A percentile compares a stretch with the other conserved stretches of the same genome.
Conservation (phyloP, 1,140 invertebrate genomes). For the Phenacoccus solenopsis region DNA sequence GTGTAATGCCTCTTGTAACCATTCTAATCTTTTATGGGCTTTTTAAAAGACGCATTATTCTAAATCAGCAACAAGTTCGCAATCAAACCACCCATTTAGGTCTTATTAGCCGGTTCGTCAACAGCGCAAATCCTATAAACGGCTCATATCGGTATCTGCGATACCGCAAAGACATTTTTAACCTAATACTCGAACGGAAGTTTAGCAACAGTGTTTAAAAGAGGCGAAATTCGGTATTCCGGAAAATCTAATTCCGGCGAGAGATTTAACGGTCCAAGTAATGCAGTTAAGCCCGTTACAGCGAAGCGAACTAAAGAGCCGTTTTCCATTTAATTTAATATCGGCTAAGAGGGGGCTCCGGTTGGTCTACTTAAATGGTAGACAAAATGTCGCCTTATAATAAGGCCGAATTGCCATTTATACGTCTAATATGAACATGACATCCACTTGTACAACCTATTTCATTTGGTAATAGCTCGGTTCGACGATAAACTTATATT, state of each 20-base stretch:
- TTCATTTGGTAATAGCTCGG: background rate
- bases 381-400: conserved; percentile 12
- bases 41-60: no score
- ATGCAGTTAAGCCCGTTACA: conserved; percentile 5
- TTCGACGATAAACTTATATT: conserved; percentile 7
- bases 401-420: conserved; percentile 5
- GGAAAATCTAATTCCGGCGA: conserved; percentile 5
- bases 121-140: no score
- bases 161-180: no score
- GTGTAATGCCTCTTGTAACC: no score
- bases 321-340: conserved; percentile 17
- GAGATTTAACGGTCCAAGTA: conserved; percentile 16
- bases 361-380: conserved; percentile 1
- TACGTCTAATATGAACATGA: conserved; percentile 14
- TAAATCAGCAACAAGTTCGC: no score
- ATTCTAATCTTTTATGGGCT: no score
- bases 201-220: conserved; percentile 3
- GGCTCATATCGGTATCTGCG: no score
- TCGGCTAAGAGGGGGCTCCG: background rate
- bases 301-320: background rate
- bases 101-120: no score
- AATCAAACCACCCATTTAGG: no score
- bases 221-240: background rate
- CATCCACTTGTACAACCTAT: conserved; percentile 16
- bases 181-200: background rate